Evolutionary conservation across 2,888 invertebrate species (phyloP).

Genomic region (Beris chalybata): DNA sequence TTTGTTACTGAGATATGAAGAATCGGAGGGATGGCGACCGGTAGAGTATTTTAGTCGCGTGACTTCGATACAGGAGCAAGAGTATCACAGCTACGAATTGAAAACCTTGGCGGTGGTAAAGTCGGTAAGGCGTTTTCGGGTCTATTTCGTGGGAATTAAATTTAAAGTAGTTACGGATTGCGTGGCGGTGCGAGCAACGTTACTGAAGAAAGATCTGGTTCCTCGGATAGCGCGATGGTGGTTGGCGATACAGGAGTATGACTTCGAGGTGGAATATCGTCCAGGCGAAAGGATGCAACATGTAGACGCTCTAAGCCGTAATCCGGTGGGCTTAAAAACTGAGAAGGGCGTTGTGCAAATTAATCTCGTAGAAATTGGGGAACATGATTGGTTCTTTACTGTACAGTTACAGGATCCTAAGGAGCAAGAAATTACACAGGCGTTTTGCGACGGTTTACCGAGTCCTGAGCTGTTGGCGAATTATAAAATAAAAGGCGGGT

Average conservation of each 20-base stretch:
- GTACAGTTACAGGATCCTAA: conserved; percentile 10
- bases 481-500: too few species aligned
- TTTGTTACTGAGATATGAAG: background rate
- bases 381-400: too few species aligned
- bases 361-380: too few species aligned
- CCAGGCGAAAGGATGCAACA: conserved; percentile 6
- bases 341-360: too few species aligned
- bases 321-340: too few species aligned
- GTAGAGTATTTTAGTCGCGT: conserved; percentile 1
- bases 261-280: background rate
- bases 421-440: background rate
- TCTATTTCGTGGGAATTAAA: background rate
- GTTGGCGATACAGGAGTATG: too few species aligned
- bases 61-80: background rate
- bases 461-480: too few species aligned
- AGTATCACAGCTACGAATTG: background rate
- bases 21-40: background rate
- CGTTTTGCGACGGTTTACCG: background rate
- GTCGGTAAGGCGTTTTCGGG: too few species aligned
- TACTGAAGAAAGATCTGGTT: background rate
- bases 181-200: background rate
- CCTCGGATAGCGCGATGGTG: too few species aligned
- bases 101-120: background rate
- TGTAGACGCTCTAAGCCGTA: conserved; percentile 1
- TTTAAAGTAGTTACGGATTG: conserved; percentile 29